Conservation (phyloP, 2,888 invertebrate genomes). For the Cinara cedri region DNA sequence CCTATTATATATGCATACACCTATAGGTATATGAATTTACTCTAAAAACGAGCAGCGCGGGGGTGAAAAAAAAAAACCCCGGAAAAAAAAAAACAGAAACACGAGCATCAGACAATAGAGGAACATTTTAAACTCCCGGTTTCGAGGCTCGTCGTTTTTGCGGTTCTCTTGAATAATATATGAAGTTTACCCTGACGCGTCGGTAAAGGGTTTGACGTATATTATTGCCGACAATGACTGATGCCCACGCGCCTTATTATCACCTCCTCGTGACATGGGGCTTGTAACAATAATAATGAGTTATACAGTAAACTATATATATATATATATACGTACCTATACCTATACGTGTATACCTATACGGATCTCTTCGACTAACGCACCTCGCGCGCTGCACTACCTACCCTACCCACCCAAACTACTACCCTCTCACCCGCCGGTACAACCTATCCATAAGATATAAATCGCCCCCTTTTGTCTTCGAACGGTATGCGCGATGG, state of each 20-base stretch:
- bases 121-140: conserved; percentile 23
- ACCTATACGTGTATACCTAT: no score
- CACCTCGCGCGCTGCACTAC: no score
- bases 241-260: conserved; percentile 43
- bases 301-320: not conserved
- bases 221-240: conserved; percentile 55
- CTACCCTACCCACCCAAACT: no score
- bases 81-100: conserved; percentile 17
- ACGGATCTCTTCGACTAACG: conserved; percentile 3
- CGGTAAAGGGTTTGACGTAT: conserved; percentile 26
- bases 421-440: no score
- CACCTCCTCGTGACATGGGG: conserved; percentile 28
- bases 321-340: no score
- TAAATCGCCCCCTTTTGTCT: not conserved
- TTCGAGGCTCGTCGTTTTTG: conserved; percentile 30
- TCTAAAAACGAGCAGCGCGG: no score
- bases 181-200: conserved; percentile 24
- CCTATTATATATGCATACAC: no score
- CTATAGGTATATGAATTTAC: no score
- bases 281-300: conserved; percentile 43
- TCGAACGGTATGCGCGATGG: not conserved
- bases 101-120: conserved; percentile 25
- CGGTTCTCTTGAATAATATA: conserved; percentile 49
- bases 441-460: no score
- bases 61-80: conserved; percentile 18